Evolutionary conservation across 2,888 invertebrate species (phyloP), one percentile per base, ranked within the genome.

Genomic region (Tuberolachnus salignus): DNA sequence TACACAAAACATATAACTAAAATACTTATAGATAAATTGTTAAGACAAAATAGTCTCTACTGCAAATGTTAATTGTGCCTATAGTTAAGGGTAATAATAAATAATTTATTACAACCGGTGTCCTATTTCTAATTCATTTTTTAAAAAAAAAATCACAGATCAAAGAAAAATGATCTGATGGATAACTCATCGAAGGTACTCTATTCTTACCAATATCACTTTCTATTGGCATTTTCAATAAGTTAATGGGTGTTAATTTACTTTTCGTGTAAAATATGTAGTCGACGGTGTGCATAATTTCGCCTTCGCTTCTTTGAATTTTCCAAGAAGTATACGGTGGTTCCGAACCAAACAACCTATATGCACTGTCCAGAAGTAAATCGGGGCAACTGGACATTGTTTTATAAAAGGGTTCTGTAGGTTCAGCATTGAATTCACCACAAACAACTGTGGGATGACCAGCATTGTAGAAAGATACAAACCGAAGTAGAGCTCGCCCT

Each of bases 281-380:
- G 85, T 93, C 93, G 80, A 92, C 90, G 6, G 92, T 92, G 83
- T 91, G 91, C 82, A 91, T 91, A 59, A 89, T 87, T 85, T 92
- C 92, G 9, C 90, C 90, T 82, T 91, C 90, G 9, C 69, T 59
- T 80, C 90, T 91, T 0, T 92, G 87, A 46, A 88, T 86, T 84
- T 92, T 92, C 92, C 92, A 92, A 0, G 92, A 92, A 0, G 92
- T 93, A 84, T 91, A 93, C 0, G 88, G 87, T 0, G 92, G 92
- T 83, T 93, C 92, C 21, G 82, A 80, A 80, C 83, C 80, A 61
- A 81, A 49, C 53, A 82, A 72, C 42, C 61, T 75, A 78, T 83
- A 84, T 19, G 84, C 83, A 64, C 83, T 83, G 51, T 81, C 80
- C n/a, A 84, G 81, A 6, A 81, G 83, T 80, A 84, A 81, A 26